phyloP scores from a whole-genome alignment of 2,888 invertebrate genomes.

The Parnassius mnemosyne region DNA sequence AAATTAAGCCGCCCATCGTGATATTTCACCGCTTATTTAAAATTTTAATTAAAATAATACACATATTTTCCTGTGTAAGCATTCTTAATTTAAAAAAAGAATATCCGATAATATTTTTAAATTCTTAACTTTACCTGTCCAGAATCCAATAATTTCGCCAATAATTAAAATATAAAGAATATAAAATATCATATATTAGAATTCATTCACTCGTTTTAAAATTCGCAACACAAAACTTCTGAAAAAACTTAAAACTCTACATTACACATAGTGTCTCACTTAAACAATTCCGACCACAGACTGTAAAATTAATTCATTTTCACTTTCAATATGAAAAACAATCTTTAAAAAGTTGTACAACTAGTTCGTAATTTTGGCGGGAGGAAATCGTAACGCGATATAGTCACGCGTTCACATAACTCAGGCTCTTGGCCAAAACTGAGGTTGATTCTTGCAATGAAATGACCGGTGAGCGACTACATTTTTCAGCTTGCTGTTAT shows the following conservation, averaged over 20 bases:
- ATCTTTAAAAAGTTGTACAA: conserved; percentile 14
- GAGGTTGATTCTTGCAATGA: conserved; percentile 23
- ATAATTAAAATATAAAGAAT: not conserved
- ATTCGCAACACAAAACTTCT: conserved; percentile 3
- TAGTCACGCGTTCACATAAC: conserved; percentile 23
- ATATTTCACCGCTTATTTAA: no score
- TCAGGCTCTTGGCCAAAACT: conserved; percentile 34
- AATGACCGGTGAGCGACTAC: conserved; percentile 24
- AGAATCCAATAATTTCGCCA: conserved; percentile 3
- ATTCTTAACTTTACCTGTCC: conserved; percentile 7
- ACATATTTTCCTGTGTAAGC: no score
- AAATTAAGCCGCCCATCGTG: no score
- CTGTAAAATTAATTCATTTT: conserved; percentile 8
- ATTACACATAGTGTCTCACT: not conserved
- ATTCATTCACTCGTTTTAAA: conserved; percentile 2
- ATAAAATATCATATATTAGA: not conserved
- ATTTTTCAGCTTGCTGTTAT: not conserved
- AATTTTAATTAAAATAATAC: no score
- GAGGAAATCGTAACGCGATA: not conserved
- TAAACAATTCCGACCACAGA: not conserved
- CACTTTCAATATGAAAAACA: conserved; percentile 13
- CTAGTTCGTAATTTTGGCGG: conserved; percentile 26
- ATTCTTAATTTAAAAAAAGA: no score
- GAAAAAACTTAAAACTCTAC: not conserved
- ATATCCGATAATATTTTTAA: no score